Conservation (phyloP, 2,888 invertebrate species). For the Lucinisca nassula region DNA sequence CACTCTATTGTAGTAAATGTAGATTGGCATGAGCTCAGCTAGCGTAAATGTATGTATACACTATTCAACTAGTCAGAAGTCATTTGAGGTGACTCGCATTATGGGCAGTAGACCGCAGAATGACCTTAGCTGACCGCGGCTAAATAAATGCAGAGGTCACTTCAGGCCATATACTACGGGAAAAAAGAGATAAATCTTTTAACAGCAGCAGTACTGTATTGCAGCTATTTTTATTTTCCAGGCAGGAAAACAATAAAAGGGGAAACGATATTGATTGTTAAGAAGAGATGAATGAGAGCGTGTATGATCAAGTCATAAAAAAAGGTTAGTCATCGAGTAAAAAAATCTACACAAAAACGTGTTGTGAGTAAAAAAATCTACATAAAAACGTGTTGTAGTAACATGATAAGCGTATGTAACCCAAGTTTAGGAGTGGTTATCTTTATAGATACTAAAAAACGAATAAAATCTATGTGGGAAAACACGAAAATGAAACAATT, state of each 20-base stretch:
- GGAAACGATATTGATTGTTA: not conserved
- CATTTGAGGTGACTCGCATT: constrained; percentile 62
- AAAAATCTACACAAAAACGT: not conserved
- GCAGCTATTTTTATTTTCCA: not conserved
- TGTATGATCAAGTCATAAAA: not conserved
- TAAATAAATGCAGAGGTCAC: constrained; percentile 54
- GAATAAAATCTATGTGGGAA: too few species aligned
- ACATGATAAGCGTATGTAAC: not conserved
- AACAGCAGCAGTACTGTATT: not conserved
- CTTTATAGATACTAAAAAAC: too few species aligned
- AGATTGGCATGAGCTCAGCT: not conserved
- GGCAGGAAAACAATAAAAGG: not conserved
- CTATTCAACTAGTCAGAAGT: constrained; percentile 28
- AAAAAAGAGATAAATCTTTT: not conserved
- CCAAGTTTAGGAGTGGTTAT: too few species aligned
- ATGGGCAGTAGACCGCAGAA: constrained; percentile 57
- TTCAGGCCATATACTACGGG: constrained; percentile 54
- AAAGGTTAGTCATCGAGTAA: not conserved
- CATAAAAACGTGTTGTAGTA: not conserved
- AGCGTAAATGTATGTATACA: constrained; percentile 1
- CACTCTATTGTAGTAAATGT: not conserved
- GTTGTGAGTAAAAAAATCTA: not conserved
- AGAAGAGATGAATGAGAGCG: not conserved
- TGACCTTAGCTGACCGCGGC: constrained; percentile 69
- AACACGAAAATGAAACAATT: too few species aligned